Conservation (phyloP, 2,888 invertebrate species). For the Trilocha varians region DNA sequence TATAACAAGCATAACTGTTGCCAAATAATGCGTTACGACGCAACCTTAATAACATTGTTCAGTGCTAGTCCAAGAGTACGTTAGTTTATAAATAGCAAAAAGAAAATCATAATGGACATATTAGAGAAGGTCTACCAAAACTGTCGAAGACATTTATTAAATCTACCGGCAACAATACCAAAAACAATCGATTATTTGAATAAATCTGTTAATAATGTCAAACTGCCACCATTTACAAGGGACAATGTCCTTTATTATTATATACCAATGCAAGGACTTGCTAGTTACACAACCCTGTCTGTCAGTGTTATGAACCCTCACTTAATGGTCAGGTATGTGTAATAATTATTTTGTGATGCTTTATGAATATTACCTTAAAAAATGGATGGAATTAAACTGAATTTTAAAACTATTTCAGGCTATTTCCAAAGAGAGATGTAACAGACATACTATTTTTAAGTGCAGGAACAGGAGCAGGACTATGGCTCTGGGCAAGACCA, state of each 20-base stretch:
- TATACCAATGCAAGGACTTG: constrained; percentile 81
- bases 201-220: constrained; percentile 49
- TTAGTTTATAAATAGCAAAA: constrained; percentile 5
- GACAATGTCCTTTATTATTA: constrained; percentile 84
- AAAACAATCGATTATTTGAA: constrained; percentile 50
- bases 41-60: constrained; percentile 35
- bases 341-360: no score
- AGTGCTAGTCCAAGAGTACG: constrained; percentile 21
- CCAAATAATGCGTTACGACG: constrained; percentile 62
- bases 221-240: constrained; percentile 78
- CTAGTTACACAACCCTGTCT: constrained; percentile 84
- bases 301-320: constrained; percentile 90
- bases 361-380: no score
- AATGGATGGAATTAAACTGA: not conserved
- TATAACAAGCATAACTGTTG: constrained; percentile 41
- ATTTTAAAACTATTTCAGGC: constrained; percentile 57
- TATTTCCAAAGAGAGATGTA: constrained; percentile 82
- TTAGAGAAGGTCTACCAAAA: constrained; percentile 49
- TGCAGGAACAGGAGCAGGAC: constrained; percentile 85
- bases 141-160: constrained; percentile 36
- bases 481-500: constrained; percentile 86
- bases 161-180: constrained; percentile 41
- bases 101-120: constrained; percentile 41
- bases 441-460: constrained; percentile 87
- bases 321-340: constrained; percentile 77